These are phyloP conservation scores for Platichthys flesus DNA, from an alignment of 2,113 vertebrate species.

Conservation along the genomic window DNA sequence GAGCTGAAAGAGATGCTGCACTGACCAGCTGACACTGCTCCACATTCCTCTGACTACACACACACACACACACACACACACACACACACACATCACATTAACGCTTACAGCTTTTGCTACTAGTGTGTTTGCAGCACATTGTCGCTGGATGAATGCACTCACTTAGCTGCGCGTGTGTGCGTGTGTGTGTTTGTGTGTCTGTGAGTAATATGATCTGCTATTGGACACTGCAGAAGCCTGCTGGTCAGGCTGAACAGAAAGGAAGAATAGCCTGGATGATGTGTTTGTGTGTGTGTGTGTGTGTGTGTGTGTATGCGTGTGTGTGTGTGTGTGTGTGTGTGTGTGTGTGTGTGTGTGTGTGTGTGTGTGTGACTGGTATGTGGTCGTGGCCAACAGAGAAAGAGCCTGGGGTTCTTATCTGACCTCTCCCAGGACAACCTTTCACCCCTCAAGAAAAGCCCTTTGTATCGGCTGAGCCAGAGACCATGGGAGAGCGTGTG, in stretches of 20 bases:
- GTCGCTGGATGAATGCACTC: background rate
- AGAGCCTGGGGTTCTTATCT: conserved; percentile 76
- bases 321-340: background rate
- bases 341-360: conserved; percentile 20
- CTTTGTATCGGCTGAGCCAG: conserved; percentile 71
- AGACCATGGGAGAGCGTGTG: conserved; percentile 58
- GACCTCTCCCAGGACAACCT: conserved; percentile 75
- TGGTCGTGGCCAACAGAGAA: conserved; percentile 62
- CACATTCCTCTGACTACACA: conserved; percentile 1
- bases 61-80: background rate
- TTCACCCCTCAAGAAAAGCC: conserved; percentile 74
- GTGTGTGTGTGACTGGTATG: conserved; percentile 67
- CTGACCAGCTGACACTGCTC: conserved; percentile 49
- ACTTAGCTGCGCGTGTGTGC: background rate
- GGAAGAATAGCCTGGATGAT: conserved; percentile 51
- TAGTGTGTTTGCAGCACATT: background rate
- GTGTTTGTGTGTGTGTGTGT: conserved; percentile 15
- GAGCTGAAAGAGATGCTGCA: conserved; percentile 41
- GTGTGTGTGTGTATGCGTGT: conserved; percentile 16
- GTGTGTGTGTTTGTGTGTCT: conserved; percentile 7
- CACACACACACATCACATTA: background rate
- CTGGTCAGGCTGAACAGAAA: conserved; percentile 46
- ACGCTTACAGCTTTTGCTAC: background rate
- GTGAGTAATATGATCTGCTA: conserved; percentile 51
- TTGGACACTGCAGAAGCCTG: conserved; percentile 23